These are phyloP conservation scores for Gymnarchus niloticus DNA, from an alignment of 2,113 vertebrate species.

Conservation along the genomic window DNA sequence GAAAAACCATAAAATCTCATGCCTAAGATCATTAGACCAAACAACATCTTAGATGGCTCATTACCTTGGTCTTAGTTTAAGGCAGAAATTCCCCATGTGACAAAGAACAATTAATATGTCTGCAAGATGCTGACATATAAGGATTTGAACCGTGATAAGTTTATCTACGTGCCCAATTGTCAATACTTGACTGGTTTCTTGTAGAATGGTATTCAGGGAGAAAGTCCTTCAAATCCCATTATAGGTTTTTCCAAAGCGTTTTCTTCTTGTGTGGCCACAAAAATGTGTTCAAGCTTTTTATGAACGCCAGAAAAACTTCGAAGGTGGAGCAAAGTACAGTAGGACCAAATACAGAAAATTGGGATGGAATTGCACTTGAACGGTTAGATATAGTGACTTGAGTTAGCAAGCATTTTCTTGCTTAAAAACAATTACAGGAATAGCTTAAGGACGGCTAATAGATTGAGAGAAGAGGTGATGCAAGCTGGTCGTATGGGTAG, in stretches of 20 bases:
- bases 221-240: slow-evolving; percentile 23
- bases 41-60: slow-evolving; percentile 41
- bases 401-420: neutral
- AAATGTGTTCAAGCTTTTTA: slow-evolving; percentile 10
- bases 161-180: slow-evolving; percentile 17
- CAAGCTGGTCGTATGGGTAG: neutral
- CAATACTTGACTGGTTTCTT: slow-evolving; percentile 21
- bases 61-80: slow-evolving; percentile 25
- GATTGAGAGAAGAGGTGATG: neutral
- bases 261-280: slow-evolving; percentile 14
- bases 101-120: slow-evolving; percentile 30
- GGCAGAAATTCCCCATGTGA: slow-evolving; percentile 1
- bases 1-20: slow-evolving; percentile 20
- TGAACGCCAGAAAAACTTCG: slow-evolving; percentile 19
- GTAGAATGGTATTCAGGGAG: slow-evolving; percentile 1
- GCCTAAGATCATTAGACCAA: slow-evolving; percentile 33
- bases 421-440: neutral
- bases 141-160: neutral
- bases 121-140: neutral
- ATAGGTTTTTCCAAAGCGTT: slow-evolving; percentile 19
- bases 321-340: slow-evolving; percentile 25
- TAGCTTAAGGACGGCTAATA: neutral
- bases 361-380: neutral
- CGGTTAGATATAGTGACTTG: neutral
- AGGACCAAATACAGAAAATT: slow-evolving; percentile 10